Base-by-base conservation (phyloP, 1,140 invertebrate species). In the Formica selysi region DNA sequence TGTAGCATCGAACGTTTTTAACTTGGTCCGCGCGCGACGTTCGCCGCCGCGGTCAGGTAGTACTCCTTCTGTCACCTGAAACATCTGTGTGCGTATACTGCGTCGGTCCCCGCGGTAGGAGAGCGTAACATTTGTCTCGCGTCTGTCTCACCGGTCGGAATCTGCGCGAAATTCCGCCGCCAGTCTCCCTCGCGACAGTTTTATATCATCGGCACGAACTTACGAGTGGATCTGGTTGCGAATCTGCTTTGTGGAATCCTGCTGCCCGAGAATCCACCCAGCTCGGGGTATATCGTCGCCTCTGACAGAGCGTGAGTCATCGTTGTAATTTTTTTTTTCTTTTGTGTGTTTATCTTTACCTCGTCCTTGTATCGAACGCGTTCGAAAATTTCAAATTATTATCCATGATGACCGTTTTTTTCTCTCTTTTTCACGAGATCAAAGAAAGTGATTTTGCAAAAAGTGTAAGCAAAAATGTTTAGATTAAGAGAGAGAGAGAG, bases 231-330 rank as follows among this genome's bases (percentile, higher is more conserved):
- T 19, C 13, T 48, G 11, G 8, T 51, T 19, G 48, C 48, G 48
- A 51, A 48, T 13, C 13, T 71, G 32, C 64, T 62, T 85, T 51
- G 79, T 74, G 19, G 86, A 7, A 89, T 36, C 16, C 48, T 13
- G 48, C 36, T 26, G 44, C 26, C 36, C 19, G 79, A 91, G 67
- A 29, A 29, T 32, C 32, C 32, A 4, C 3, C 79, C 84, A 67
- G 59, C 71, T n/a, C 29, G 76, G 38, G 41, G 36, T 61, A 38
- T 16, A 32, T 67, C 29, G 44, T n/a, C 51, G 67, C 22, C 36
- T 10, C 59, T 38, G 19, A 16, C 2, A 67, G 26, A 85, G 83
- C 13, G 48, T 85, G 74, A 85, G 83, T 85, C 74, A 64, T 79
- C 48, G 59, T 13, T 44, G 6, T 41, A 62, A 48, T 64, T 7